Conservation (phyloP, 2,797 vertebrate species). For the Hippopotamyrus pictus region DNA sequence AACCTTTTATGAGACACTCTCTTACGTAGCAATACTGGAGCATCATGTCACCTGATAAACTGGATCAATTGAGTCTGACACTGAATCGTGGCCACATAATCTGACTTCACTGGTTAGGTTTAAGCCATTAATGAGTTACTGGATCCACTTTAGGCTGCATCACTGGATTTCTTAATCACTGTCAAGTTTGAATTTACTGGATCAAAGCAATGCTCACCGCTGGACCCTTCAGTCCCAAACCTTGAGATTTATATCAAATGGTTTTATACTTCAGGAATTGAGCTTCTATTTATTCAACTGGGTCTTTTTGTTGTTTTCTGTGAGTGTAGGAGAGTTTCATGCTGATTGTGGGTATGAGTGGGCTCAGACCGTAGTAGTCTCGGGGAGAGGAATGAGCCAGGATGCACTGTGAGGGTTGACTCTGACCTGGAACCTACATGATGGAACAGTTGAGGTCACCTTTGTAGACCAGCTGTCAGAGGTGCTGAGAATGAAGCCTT, state of each 20-base stretch:
- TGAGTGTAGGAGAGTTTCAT: background rate
- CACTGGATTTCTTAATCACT: conserved; percentile 38
- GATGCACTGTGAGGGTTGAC: background rate
- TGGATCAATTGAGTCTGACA: conserved; percentile 40
- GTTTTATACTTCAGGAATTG: background rate
- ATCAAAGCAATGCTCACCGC: conserved; percentile 8
- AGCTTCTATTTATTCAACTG: background rate
- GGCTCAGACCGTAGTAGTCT: background rate
- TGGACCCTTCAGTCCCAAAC: background rate
- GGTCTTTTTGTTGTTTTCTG: background rate
- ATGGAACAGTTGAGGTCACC: background rate
- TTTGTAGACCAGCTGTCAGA: background rate
- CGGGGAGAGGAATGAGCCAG: background rate
- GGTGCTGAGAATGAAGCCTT: background rate
- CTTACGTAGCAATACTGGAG: conserved; percentile 48
- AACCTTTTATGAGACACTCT: conserved; percentile 16
- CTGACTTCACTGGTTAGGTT: conserved; percentile 48
- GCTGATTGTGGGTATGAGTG: background rate
- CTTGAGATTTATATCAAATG: background rate
- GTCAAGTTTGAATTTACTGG: background rate
- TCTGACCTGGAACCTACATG: background rate
- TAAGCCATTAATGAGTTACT: conserved; percentile 43
- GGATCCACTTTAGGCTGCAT: conserved; percentile 8
- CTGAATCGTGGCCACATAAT: conserved; percentile 50
- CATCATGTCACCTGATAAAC: conserved; percentile 20